Evolutionary conservation across 1,140 invertebrate species (phyloP).

Genomic region (Drosophila arizonae): DNA sequence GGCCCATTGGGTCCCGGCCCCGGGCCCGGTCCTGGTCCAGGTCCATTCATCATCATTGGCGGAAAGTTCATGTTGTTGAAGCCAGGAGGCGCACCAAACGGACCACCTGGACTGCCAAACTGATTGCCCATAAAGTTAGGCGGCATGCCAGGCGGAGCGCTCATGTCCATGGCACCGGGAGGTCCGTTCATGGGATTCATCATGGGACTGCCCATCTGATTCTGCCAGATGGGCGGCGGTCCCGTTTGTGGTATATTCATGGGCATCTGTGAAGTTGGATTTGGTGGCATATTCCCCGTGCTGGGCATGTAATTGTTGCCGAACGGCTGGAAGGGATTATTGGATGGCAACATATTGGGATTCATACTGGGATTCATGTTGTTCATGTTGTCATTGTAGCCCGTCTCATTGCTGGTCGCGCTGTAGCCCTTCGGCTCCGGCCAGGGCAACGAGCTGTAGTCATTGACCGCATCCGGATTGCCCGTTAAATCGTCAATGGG

Average conservation of each 20-base stretch:
- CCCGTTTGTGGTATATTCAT: constrained; percentile 46
- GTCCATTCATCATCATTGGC: constrained; percentile 78
- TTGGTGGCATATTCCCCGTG: constrained; percentile 20
- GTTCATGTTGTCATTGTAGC: constrained; percentile 60
- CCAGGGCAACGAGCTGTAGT: constrained; percentile 89
- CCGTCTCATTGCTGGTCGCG: constrained; percentile 58
- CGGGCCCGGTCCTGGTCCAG: constrained; percentile 53
- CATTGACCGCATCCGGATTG: constrained; percentile 90
- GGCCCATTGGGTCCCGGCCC: constrained; percentile 70
- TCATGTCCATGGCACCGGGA: constrained; percentile 61
- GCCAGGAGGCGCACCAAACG: constrained; percentile 49
- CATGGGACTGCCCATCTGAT: constrained; percentile 50
- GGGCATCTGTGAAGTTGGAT: constrained; percentile 25
- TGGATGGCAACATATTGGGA: constrained; percentile 65
- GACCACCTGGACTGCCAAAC: constrained; percentile 57
- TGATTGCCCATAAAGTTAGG: constrained; percentile 66
- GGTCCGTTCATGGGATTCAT: constrained; percentile 49
- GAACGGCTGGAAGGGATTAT: constrained; percentile 66
- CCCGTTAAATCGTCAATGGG: constrained; percentile 94
- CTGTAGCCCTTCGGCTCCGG: constrained; percentile 89
- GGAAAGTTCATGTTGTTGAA: constrained; percentile 66
- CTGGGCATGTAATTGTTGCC: constrained; percentile 46
- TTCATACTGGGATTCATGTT: constrained; percentile 66
- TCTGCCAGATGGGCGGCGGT: constrained; percentile 64
- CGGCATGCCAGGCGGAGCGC: constrained; percentile 37